phyloP scores from a whole-genome alignment of 2,797 vertebrate species.

The Lepus oiostolus region DNA sequence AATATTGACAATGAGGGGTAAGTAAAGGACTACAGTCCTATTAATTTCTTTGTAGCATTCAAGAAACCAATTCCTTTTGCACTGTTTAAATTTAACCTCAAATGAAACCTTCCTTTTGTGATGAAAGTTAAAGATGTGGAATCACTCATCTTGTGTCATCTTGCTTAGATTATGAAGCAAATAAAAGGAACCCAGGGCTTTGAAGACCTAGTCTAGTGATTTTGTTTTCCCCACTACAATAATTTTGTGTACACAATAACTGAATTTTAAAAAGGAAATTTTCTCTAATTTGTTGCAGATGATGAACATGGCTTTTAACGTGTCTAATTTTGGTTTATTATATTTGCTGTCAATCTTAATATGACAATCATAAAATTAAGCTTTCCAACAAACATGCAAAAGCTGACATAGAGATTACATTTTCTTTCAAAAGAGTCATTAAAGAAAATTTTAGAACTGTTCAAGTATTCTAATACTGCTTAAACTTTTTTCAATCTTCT shows the following conservation, averaged over 20 bases:
- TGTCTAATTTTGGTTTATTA: background rate
- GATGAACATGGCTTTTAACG: background rate
- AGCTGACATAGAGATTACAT: background rate
- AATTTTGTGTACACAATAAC: background rate
- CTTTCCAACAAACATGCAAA: background rate
- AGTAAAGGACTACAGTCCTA: background rate
- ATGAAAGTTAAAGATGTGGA: background rate
- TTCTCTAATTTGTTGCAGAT: background rate
- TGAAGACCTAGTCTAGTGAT: background rate
- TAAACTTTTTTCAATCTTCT: background rate
- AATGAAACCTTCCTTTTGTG: background rate
- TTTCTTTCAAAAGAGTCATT: slow-evolving; percentile 16
- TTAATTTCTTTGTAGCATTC: background rate
- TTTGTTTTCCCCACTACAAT: background rate
- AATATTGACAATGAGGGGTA: background rate
- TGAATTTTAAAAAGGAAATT: background rate
- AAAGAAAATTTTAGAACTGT: slow-evolving; percentile 1
- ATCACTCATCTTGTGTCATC: background rate
- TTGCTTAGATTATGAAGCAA: background rate
- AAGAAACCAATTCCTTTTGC: background rate
- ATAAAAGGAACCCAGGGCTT: background rate
- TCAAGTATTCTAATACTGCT: background rate
- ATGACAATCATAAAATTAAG: background rate
- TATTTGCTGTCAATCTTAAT: background rate
- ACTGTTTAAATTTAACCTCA: background rate